These are phyloP conservation scores for Nylanderia fulva DNA, from an alignment of 1,140 invertebrate species.

Conservation along the genomic window DNA sequence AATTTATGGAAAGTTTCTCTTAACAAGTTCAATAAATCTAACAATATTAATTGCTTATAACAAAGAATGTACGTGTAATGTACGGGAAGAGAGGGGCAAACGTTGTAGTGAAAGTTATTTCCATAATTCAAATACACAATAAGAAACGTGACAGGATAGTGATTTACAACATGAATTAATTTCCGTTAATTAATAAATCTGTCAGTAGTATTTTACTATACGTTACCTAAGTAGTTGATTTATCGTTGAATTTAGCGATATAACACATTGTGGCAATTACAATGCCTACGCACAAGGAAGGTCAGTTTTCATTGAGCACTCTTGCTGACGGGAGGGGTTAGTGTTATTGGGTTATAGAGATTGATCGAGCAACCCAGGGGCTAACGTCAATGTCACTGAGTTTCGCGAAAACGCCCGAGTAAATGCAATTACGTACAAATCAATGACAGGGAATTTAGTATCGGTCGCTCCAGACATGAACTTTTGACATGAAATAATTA, in stretches of 20 bases:
- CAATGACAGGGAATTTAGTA: conserved; percentile 70
- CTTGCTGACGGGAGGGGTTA: conserved; percentile 32
- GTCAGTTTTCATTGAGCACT: conserved; percentile 70
- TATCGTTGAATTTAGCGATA: conserved; percentile 48
- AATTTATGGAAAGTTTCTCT: conserved; percentile 77
- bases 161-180: conserved; percentile 45
- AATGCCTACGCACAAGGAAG: conserved; percentile 65
- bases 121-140: conserved; percentile 39
- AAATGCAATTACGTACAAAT: conserved; percentile 77
- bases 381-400: conserved; percentile 78
- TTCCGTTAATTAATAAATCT: conserved; percentile 49
- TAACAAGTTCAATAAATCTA: conserved; percentile 31
- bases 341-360: conserved; percentile 54
- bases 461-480: conserved; percentile 65
- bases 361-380: conserved; percentile 61
- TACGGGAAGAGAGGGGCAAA: no score
- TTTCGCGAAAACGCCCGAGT: conserved; percentile 75
- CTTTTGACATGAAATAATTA: conserved; percentile 20
- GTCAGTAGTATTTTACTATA: conserved; percentile 13
- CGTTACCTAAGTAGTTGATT: conserved; percentile 6
- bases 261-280: conserved; percentile 44
- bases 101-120: conserved; percentile 42
- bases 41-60: conserved; percentile 1
- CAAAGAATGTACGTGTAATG: neutral
- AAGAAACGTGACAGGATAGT: neutral